phyloP scores from a whole-genome alignment of 2,113 vertebrate genomes.

The Daphoenositta chrysoptera region DNA sequence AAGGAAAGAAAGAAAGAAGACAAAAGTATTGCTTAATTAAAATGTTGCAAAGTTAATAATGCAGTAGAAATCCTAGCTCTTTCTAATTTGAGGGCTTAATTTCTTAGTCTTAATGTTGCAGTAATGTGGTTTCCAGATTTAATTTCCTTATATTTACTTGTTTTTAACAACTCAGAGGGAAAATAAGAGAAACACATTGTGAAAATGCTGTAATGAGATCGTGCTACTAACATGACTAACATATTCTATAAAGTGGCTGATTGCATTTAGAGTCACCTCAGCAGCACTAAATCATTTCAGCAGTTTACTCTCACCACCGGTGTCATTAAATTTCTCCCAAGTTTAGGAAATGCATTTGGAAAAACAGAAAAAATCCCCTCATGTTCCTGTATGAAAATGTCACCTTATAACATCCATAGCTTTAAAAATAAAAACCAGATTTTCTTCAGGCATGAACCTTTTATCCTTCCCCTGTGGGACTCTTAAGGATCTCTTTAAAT shows the following conservation, averaged over 20 bases:
- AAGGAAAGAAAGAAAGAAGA: background rate
- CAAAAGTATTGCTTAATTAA: background rate
- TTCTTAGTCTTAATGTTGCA: background rate
- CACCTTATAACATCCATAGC: slow-evolving; percentile 4
- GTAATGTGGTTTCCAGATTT: slow-evolving; percentile 31
- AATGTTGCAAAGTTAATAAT: slow-evolving; percentile 8
- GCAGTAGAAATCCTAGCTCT: background rate
- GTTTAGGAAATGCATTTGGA: slow-evolving; percentile 14
- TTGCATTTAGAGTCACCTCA: background rate
- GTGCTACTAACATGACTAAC: background rate
- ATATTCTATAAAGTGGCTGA: background rate
- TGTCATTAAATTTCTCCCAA: background rate
- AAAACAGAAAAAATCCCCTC: background rate
- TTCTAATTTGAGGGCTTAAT: slow-evolving; percentile 18
- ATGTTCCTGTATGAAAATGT: slow-evolving; percentile 26
- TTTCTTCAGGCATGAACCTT: slow-evolving; percentile 4
- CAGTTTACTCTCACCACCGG: background rate
- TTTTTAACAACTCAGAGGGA: slow-evolving; percentile 18
- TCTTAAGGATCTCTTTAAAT: slow-evolving; percentile 22
- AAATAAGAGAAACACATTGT: slow-evolving; percentile 33
- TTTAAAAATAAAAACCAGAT: slow-evolving; percentile 40
- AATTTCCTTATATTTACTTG: slow-evolving; percentile 50
- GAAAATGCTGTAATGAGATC: slow-evolving; percentile 18
- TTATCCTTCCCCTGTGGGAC: slow-evolving; percentile 22
- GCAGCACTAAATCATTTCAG: slow-evolving; percentile 20